Evolutionary conservation across 2,797 vertebrate genomes (phyloP).

Genomic region (Catostomus latipinnis): DNA sequence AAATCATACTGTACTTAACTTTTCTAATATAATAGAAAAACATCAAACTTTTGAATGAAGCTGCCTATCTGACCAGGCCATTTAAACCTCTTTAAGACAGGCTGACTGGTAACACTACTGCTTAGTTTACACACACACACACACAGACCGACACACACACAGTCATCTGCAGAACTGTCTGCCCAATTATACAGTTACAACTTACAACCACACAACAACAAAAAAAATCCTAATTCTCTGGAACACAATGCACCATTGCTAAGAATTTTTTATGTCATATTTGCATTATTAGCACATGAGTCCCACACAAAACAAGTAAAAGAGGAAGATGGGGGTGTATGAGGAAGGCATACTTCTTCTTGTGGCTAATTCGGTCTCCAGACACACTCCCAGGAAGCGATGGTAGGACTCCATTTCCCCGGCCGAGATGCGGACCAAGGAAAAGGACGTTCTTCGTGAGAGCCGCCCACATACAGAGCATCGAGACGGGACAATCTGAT

Average conservation of each 20-base stretch:
- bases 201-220: constrained; percentile 3
- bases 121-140: neutral
- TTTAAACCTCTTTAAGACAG: constrained; percentile 36
- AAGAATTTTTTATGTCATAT: neutral
- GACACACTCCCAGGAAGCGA: constrained; percentile 81
- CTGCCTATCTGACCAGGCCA: constrained; percentile 32
- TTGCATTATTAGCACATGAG: neutral
- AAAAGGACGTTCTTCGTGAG: constrained; percentile 70
- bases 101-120: constrained; percentile 16
- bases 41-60: neutral
- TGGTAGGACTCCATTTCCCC: constrained; percentile 89
- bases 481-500: constrained; percentile 66
- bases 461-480: constrained; percentile 76
- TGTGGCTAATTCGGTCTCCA: constrained; percentile 70
- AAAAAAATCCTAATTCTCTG: neutral
- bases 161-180: neutral
- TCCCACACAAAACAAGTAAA: neutral
- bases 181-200: neutral
- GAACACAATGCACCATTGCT: neutral
- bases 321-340: constrained; percentile 42
- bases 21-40: neutral
- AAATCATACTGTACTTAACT: neutral
- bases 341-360: constrained; percentile 72
- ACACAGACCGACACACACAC: neutral
- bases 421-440: constrained; percentile 82